Percentiles rank a stretch among this genome's conserved stretches.
These are phyloP conservation scores for Rousettus leschenaultii DNA, from an alignment of 2,113 vertebrate genomes.

Conservation along the genomic window DNA sequence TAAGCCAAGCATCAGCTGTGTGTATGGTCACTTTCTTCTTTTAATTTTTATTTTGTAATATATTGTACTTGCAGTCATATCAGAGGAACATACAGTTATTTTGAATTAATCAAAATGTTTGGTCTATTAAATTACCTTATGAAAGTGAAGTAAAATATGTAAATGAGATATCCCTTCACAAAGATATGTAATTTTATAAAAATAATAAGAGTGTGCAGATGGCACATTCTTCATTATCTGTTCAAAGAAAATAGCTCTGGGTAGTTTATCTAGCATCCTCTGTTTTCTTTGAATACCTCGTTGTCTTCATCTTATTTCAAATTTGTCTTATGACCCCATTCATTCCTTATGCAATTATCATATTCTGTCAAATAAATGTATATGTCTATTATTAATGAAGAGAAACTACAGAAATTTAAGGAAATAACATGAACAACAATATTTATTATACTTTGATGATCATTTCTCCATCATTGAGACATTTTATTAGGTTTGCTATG, in stretches of 20 bases:
- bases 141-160: conserved; percentile 25
- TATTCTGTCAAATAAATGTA: conserved; percentile 7
- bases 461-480: background rate
- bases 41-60: conserved; percentile 22
- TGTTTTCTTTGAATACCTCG: conserved; percentile 14
- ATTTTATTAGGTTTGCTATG: background rate
- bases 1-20: background rate
- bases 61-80: background rate
- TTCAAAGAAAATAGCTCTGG: conserved; percentile 28
- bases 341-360: background rate
- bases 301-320: conserved; percentile 21
- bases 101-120: conserved; percentile 38
- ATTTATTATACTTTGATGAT: conserved; percentile 5
- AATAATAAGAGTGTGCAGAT: background rate
- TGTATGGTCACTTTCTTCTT: background rate
- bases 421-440: background rate
- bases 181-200: background rate
- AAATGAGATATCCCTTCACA: conserved; percentile 26
- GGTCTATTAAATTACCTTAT: conserved; percentile 23
- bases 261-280: background rate
- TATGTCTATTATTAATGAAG: background rate
- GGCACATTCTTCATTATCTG: background rate
- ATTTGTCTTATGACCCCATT: background rate
- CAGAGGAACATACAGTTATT: conserved; percentile 5
- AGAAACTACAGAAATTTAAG: background rate